Evolutionary conservation across 2,797 vertebrate species (phyloP), one percentile per base, ranked within the genome.

Genomic region (Florisuga fusca): DNA sequence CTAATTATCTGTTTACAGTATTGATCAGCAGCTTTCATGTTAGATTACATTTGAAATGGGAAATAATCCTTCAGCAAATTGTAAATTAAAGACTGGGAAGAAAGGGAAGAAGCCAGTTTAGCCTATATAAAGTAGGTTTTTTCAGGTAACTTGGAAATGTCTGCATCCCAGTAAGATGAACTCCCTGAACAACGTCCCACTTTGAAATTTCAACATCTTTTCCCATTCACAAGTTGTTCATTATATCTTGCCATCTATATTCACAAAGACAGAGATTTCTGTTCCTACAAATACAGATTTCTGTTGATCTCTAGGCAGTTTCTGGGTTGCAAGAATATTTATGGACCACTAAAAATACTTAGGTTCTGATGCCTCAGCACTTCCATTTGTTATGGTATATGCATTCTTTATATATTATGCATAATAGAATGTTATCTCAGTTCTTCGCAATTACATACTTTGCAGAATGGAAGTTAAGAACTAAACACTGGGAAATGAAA

Each of bases 1-100:
- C 76, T 91, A 92, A 94, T 95, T 69, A 83, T 93, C 84, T 95
- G 82, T 96, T 95, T 92, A 75, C 84, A 85, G 55, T 95, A 95
- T 93, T 78, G 89, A 96, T 94, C 79, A 69, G n/a, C 93, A 89
- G 79, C 73, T 94, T 94, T 93, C 79, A 13, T 86, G 64, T 94
- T 84, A 82, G 78, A 84, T 92, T 93, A 66, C 59, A 67, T 78
- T 85, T 80, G 34, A 82, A 91, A 43, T 89, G 81, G 92, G 72
- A 93, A 95, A 77, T 92, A 83, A 85, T 94, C 72, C 54, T 80
- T 25, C 76, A 81, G 69, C 5, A 9, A 88, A 84, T 41, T 90
- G 63, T 78, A 94, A 94, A 94, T 66, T 75, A 75, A 94, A 81
- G 36, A 54, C 27, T 61, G 53, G 9, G 27, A 79, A 75, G 33